These are phyloP conservation scores for Macaria notata DNA, from an alignment of 2,888 invertebrate species.

Conservation along the genomic window DNA sequence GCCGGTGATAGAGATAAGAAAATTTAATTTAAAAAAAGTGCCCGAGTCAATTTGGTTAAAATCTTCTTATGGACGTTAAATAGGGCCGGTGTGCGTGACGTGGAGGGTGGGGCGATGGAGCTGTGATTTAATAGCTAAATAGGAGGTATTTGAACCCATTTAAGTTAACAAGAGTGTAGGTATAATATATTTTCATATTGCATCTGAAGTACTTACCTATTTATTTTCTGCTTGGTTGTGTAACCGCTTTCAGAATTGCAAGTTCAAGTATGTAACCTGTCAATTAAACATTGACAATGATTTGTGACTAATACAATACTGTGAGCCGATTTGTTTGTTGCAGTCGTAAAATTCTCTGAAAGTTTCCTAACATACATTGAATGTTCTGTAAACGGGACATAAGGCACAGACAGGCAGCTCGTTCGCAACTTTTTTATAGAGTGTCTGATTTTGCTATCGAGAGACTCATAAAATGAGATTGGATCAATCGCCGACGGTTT, in stretches of 20 bases:
- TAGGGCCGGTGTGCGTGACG: conserved; percentile 30
- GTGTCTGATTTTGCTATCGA: conserved; percentile 61
- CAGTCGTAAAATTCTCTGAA: conserved; percentile 30
- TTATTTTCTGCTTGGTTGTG: too few relatives aligned
- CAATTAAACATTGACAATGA: too few relatives aligned
- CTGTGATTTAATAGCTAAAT: conserved; percentile 26
- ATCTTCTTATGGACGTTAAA: conserved; percentile 41
- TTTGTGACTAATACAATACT: too few relatives aligned
- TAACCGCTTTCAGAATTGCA: too few relatives aligned
- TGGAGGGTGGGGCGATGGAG: conserved; percentile 20
- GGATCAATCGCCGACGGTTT: conserved; percentile 71
- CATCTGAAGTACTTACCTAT: too few relatives aligned
- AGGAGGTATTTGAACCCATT: conserved; percentile 12
- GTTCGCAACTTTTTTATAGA: conserved; percentile 57
- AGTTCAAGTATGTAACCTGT: too few relatives aligned
- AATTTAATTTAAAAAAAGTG: conserved; percentile 54
- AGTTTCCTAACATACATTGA: conserved; percentile 36
- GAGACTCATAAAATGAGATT: conserved; percentile 76
- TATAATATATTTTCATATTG: too few relatives aligned
- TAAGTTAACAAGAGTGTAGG: too few relatives aligned
- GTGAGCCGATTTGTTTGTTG: conserved; percentile 22
- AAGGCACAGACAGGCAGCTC: conserved; percentile 49
- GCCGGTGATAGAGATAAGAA: conserved; percentile 48
- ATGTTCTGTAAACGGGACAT: conserved; percentile 45
- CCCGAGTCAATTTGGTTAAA: conserved; percentile 44